These are phyloP conservation scores for Equus przewalskii DNA, from an alignment of 2,113 vertebrate species.

Conservation along the genomic window DNA sequence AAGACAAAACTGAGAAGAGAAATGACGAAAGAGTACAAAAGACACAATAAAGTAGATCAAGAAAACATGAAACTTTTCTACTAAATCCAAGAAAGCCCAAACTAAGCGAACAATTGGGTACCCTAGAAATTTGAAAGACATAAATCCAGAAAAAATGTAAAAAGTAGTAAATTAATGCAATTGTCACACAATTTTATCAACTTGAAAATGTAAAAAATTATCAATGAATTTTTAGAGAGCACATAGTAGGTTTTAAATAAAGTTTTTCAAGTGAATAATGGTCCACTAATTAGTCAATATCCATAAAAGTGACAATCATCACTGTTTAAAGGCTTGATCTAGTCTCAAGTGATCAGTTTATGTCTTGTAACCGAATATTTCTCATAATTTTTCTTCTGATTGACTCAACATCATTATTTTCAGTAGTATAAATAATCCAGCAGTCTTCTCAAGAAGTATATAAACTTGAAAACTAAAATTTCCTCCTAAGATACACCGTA, in stretches of 20 bases:
- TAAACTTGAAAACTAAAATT: conserved; percentile 14
- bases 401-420: conserved; percentile 49
- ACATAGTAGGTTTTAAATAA: not conserved
- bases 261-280: conserved; percentile 40
- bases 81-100: not conserved
- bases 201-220: conserved; percentile 6
- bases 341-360: not conserved
- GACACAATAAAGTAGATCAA: conserved; percentile 49
- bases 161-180: not conserved
- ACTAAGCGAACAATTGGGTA: not conserved
- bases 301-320: conserved; percentile 40
- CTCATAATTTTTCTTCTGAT: conserved; percentile 29
- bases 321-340: not conserved
- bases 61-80: not conserved
- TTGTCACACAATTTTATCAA: not conserved
- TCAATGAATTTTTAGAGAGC: not conserved
- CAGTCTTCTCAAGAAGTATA: conserved; percentile 43
- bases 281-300: conserved; percentile 24
- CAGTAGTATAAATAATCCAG: conserved; percentile 4
- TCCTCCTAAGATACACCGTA: not conserved
- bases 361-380: conserved; percentile 25
- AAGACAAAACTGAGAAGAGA: conserved; percentile 47
- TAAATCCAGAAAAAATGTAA: not conserved
- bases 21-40: conserved; percentile 36
- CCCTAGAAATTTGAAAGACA: not conserved